These are phyloP conservation scores for Trachymyrmex cornetzi DNA, from an alignment of 1,140 invertebrate species.

Conservation along the genomic window DNA sequence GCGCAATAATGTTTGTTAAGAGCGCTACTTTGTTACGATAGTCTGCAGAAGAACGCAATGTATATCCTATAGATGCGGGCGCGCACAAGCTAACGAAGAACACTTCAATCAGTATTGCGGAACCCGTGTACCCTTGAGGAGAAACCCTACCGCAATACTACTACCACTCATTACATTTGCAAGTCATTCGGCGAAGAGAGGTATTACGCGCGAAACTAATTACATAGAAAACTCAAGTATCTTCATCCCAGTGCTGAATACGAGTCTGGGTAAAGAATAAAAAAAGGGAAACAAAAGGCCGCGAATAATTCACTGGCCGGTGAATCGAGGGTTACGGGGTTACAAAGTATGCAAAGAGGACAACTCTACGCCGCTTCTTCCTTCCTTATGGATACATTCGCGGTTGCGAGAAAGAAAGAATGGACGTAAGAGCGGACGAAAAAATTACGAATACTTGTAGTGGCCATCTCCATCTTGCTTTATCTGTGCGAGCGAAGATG, in stretches of 20 bases:
- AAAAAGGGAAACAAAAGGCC: slow-evolving; percentile 38
- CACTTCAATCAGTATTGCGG: slow-evolving; percentile 52
- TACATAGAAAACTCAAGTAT: slow-evolving; percentile 64
- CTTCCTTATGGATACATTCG: slow-evolving; percentile 46
- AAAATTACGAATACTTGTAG: slow-evolving; percentile 66
- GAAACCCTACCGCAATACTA: slow-evolving; percentile 53
- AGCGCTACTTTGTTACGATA: slow-evolving; percentile 61
- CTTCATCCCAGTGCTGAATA: slow-evolving; percentile 51
- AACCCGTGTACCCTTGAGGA: slow-evolving; percentile 27
- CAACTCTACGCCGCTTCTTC: slow-evolving; percentile 4
- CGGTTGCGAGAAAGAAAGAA: slow-evolving; percentile 56
- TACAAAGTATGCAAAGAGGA: slow-evolving; percentile 64
- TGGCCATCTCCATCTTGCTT: slow-evolving; percentile 42
- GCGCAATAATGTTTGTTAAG: slow-evolving; percentile 60
- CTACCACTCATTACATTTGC: slow-evolving; percentile 61
- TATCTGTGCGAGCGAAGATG: slow-evolving; percentile 21
- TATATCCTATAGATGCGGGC: slow-evolving; percentile 44
- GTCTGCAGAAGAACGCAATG: slow-evolving; percentile 36
- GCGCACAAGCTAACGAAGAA: slow-evolving; percentile 57
- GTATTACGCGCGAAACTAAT: slow-evolving; percentile 65
- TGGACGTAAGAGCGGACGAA: slow-evolving; percentile 14
- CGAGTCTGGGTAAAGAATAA: slow-evolving; percentile 8
- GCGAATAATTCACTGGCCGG: slow-evolving; percentile 51
- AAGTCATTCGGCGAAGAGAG: slow-evolving; percentile 60
- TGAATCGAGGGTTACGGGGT: slow-evolving; percentile 60